Conservation (phyloP, 2,888 invertebrate genomes). For the Acleris cristana region DNA sequence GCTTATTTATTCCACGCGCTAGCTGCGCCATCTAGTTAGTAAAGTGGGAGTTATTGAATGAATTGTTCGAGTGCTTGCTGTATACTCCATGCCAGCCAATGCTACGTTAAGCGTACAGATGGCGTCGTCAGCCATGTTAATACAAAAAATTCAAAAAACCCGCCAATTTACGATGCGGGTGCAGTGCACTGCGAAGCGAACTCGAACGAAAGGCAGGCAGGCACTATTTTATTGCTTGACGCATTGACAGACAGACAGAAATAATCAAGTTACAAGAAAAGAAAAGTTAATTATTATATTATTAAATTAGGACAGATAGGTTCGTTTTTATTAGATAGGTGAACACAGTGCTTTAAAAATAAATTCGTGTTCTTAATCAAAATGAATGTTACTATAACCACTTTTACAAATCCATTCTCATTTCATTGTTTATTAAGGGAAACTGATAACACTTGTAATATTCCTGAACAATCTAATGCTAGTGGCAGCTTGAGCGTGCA, state of each 20-base stretch:
- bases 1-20: neutral
- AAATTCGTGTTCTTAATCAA: constrained; percentile 3
- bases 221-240: too few species aligned
- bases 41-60: neutral
- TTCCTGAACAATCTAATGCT: constrained; percentile 1
- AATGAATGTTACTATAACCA: constrained; percentile 55
- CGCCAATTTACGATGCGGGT: neutral
- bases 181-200: too few species aligned
- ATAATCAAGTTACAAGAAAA: too few species aligned
- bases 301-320: too few species aligned
- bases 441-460: constrained; percentile 1
- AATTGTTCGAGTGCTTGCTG: too few species aligned
- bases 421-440: constrained; percentile 46
- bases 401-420: constrained; percentile 59
- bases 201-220: too few species aligned
- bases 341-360: neutral
- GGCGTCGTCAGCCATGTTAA: neutral
- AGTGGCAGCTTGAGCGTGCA: neutral
- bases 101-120: neutral
- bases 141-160: neutral
- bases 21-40: neutral
- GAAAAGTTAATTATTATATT: too few species aligned
- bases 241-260: too few species aligned
- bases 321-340: too few species aligned
- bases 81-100: too few species aligned